phyloP scores from a whole-genome alignment of 2,888 invertebrate species.

The Orchesellides sinensis region DNA sequence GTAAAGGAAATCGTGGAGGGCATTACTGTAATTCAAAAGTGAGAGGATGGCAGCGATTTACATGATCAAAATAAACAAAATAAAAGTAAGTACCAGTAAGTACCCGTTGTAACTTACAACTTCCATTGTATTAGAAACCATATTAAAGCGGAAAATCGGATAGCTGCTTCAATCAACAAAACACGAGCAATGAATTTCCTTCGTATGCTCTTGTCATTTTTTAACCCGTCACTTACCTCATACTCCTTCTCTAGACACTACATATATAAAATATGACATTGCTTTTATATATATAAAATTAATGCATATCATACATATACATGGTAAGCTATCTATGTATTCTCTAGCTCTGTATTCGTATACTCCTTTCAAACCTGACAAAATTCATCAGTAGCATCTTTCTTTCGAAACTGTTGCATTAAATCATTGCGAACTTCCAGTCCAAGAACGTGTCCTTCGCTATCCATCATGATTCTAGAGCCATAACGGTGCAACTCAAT shows the following conservation, averaged over 20 bases:
- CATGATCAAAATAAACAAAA: background rate
- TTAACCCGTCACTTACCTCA: conserved; percentile 12
- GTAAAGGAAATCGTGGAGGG: conserved; percentile 32
- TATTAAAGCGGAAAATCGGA: background rate
- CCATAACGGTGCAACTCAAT: conserved; percentile 13
- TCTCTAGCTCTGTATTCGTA: background rate
- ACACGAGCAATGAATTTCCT: conserved; percentile 40
- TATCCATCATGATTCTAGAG: conserved; percentile 16
- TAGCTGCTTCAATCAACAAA: background rate
- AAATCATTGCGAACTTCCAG: conserved; percentile 37
- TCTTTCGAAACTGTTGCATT: background rate
- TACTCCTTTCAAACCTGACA: too few species aligned
- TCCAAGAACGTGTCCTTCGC: conserved; percentile 25
- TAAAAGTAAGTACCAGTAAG: background rate
- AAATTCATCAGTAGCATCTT: background rate
- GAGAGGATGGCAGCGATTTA: background rate
- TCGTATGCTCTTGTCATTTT: background rate
- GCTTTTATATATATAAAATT: background rate
- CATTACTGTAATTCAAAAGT: conserved; percentile 15
- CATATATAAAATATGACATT: background rate
- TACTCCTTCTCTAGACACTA: conserved; percentile 28
- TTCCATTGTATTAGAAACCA: background rate
- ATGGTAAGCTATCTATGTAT: background rate
- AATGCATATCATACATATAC: background rate
- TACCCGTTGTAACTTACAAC: conserved; percentile 19